Percentiles rank a stretch among this genome's conserved stretches.
phyloP scores from a whole-genome alignment of 2,113 vertebrate species.

The Rhabdomys dilectus region DNA sequence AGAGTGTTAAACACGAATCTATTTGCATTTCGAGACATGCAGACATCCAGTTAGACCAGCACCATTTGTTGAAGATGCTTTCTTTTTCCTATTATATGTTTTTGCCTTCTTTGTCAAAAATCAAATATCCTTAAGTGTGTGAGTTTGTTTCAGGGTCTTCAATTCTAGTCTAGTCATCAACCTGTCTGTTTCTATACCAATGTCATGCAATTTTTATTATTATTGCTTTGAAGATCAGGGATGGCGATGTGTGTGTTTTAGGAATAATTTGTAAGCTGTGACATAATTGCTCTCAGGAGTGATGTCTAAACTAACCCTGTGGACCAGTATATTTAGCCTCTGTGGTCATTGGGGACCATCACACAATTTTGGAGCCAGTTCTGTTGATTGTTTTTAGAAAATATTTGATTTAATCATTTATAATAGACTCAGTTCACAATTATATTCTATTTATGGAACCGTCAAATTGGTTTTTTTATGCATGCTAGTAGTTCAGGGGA shows the following conservation, averaged over 20 bases:
- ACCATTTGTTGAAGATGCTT: too few relatives aligned
- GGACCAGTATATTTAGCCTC: neutral
- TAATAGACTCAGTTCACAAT: constrained; percentile 28
- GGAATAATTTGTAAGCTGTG: constrained; percentile 13
- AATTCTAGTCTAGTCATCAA: too few relatives aligned
- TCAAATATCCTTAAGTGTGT: too few relatives aligned
- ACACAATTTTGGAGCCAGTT: constrained; percentile 24
- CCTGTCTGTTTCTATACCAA: too few relatives aligned
- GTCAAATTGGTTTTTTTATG: constrained; percentile 34
- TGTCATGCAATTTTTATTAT: too few relatives aligned
- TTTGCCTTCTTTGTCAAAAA: too few relatives aligned
- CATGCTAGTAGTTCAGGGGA: neutral
- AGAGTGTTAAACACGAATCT: too few relatives aligned
- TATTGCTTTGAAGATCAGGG: too few relatives aligned
- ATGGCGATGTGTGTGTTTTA: neutral
- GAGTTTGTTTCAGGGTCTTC: too few relatives aligned
- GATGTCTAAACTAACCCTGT: constrained; percentile 2
- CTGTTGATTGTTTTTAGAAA: neutral
- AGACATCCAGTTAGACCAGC: too few relatives aligned
- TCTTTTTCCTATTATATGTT: too few relatives aligned
- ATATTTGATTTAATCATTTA: neutral
- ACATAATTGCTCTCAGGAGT: neutral
- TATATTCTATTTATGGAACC: constrained; percentile 22
- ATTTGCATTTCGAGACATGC: too few relatives aligned
- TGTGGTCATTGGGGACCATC: neutral